Percentiles rank a stretch among this genome's conserved stretches.
Conservation (phyloP, 2,888 invertebrate species). For the Leptopterna dolabrata region DNA sequence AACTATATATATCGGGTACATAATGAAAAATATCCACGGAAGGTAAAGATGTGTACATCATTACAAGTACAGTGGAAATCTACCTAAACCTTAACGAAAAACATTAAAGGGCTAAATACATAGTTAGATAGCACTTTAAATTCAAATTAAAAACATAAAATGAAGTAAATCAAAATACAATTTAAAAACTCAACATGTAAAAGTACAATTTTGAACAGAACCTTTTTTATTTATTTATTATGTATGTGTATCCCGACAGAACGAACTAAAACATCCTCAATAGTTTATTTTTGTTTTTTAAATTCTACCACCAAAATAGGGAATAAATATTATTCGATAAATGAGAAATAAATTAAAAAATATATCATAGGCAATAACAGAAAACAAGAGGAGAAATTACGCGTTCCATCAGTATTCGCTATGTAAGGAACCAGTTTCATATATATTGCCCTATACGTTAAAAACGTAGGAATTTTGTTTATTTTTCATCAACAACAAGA, state of each 20-base stretch:
- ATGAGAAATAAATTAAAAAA: background rate
- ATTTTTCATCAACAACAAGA: background rate
- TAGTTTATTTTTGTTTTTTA: background rate
- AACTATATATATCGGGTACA: background rate
- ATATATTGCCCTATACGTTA: background rate
- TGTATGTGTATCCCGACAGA: background rate
- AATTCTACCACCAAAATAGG: background rate
- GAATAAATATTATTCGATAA: background rate
- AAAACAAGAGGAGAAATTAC: background rate
- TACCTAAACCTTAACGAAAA: background rate
- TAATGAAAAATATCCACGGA: background rate
- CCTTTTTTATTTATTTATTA: background rate
- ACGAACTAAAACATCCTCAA: background rate
- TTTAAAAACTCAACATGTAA: background rate
- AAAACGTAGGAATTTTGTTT: background rate
- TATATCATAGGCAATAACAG: background rate
- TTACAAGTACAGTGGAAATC: background rate
- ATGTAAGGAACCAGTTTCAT: slow-evolving; percentile 5
- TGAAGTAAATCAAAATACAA: background rate
- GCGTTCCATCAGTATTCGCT: background rate
- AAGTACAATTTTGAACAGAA: background rate
- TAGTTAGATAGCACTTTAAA: background rate
- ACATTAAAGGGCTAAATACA: background rate
- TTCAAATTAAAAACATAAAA: background rate
- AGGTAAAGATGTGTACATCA: background rate